Conservation (phyloP, 2,113 vertebrate genomes). For the Oryzias javanicus region DNA sequence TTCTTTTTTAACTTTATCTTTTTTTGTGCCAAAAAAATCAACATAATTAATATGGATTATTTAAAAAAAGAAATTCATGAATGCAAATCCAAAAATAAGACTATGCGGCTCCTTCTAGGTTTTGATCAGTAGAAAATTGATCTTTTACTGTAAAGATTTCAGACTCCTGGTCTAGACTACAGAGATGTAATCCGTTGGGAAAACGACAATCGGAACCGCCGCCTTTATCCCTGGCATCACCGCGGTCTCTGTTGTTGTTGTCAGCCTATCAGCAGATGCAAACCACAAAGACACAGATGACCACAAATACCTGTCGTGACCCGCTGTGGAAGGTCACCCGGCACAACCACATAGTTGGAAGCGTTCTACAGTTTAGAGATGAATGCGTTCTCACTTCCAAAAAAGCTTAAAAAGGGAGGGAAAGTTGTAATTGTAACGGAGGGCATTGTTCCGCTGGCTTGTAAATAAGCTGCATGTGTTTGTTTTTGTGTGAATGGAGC, state of each 20-base stretch:
- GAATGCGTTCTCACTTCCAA: conserved; percentile 5
- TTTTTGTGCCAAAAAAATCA: too few species aligned
- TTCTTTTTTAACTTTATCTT: too few species aligned
- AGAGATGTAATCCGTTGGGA: conserved; percentile 18
- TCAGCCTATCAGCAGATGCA: conserved; percentile 33
- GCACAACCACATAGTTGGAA: conserved; percentile 38
- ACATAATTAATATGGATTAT: too few species aligned
- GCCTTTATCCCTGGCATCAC: conserved; percentile 31
- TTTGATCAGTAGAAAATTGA: too few species aligned
- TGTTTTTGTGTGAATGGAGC: conserved; percentile 33
- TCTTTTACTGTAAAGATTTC: too few species aligned
- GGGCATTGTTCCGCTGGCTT: conserved; percentile 21
- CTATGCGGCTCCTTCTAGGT: too few species aligned
- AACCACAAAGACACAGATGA: conserved; percentile 32
- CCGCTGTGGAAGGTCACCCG: conserved; percentile 39
- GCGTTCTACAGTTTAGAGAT: conserved; percentile 1
- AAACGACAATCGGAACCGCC: conserved; percentile 13
- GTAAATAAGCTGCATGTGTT: conserved; percentile 28
- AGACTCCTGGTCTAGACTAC: conserved; percentile 11
- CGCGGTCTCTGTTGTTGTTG: conserved; percentile 29
- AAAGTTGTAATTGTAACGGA: conserved; percentile 30
- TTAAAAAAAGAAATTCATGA: too few species aligned
- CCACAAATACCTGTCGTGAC: conserved; percentile 38
- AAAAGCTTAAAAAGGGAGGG: conserved; percentile 13
- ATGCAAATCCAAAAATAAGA: too few species aligned